Evolutionary conservation across 2,113 vertebrate species (phyloP).

Genomic region (Eidolon helvum): DNA sequence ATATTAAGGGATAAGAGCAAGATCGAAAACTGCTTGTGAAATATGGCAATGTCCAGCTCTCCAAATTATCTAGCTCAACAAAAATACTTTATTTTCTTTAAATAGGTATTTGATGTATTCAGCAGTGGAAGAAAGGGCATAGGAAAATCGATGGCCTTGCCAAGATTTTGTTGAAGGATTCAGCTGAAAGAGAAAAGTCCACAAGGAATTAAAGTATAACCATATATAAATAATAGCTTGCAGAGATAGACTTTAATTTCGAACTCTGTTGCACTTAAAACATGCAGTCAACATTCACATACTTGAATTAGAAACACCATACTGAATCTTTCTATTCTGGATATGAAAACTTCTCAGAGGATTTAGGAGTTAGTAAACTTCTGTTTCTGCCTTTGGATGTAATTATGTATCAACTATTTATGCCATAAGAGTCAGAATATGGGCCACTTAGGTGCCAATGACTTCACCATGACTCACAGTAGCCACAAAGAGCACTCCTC

Average conservation of each 20-base stretch:
- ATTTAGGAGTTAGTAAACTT: constrained; percentile 34
- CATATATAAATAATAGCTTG: constrained; percentile 29
- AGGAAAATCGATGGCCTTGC: not conserved
- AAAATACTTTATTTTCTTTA: not conserved
- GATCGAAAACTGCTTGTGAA: not conserved
- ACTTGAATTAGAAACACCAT: constrained; percentile 57
- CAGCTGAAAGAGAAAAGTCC: not conserved
- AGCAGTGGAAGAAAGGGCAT: not conserved
- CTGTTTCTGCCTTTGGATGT: constrained; percentile 15
- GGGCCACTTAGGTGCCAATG: constrained; percentile 2
- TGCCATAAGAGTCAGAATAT: not conserved
- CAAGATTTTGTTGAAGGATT: constrained; percentile 32
- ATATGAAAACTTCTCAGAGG: constrained; percentile 45
- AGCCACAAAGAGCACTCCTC: not conserved
- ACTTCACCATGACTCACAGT: not conserved
- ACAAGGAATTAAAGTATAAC: not conserved
- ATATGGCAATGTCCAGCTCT: not conserved
- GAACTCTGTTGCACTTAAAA: not conserved
- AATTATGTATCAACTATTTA: constrained; percentile 27
- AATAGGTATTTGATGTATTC: not conserved
- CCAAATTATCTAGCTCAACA: not conserved
- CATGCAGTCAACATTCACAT: not conserved
- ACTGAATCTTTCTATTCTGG: constrained; percentile 46
- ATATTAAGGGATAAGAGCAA: not conserved
- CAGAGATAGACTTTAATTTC: constrained; percentile 26